Evolutionary conservation across 2,797 vertebrate species (phyloP).

Genomic region (Chelidonichthys spinosus): DNA sequence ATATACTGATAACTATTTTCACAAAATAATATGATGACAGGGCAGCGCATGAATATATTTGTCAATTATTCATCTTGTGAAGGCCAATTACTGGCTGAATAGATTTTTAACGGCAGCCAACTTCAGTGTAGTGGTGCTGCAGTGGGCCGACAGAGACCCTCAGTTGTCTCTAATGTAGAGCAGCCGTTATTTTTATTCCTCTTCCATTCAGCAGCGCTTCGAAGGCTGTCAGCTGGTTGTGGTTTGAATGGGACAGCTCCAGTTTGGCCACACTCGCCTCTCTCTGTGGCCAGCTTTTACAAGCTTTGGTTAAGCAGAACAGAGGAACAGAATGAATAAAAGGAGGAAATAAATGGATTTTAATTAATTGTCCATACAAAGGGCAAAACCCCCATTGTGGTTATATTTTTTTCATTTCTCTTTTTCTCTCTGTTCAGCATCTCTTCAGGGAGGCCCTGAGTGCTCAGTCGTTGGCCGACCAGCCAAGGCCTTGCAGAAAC

Average conservation of each 20-base stretch:
- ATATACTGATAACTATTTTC: neutral
- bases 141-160: constrained; percentile 28
- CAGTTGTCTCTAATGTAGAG: constrained; percentile 44
- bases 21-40: neutral
- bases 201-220: constrained; percentile 51
- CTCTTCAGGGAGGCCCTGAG: constrained; percentile 69
- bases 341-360: constrained; percentile 74
- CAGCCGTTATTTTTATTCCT: constrained; percentile 36
- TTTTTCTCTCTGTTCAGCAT: constrained; percentile 51
- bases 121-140: constrained; percentile 26
- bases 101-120: constrained; percentile 35
- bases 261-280: constrained; percentile 71
- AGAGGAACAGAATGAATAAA: constrained; percentile 60
- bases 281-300: constrained; percentile 76
- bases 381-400: constrained; percentile 72
- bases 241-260: constrained; percentile 72
- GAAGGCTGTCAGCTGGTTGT: constrained; percentile 56
- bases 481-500: constrained; percentile 61
- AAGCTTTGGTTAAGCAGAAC: constrained; percentile 63
- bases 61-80: constrained; percentile 23
- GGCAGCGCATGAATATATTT: constrained; percentile 18
- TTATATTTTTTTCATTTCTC: constrained; percentile 45
- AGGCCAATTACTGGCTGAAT: constrained; percentile 31
- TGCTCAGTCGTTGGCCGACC: constrained; percentile 64
- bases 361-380: constrained; percentile 81